Percentiles rank a stretch among this genome's conserved stretches.
phyloP scores from a whole-genome alignment of 2,888 invertebrate genomes.

The Hemithea aestivaria region DNA sequence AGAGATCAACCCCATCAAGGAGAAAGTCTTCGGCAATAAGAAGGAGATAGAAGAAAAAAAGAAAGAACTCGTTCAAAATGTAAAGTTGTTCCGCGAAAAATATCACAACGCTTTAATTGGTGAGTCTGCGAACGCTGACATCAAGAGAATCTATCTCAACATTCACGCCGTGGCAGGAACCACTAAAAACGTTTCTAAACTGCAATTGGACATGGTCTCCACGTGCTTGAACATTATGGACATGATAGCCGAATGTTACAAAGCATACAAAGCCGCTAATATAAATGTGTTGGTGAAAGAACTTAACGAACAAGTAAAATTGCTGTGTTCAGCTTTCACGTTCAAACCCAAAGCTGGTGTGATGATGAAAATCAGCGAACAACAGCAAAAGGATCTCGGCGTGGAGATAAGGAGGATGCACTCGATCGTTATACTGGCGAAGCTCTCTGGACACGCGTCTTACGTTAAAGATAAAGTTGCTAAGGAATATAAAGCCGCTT shows the following conservation, averaged over 20 bases:
- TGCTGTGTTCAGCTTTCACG: slow-evolving; percentile 38
- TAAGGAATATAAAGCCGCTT: slow-evolving; percentile 29
- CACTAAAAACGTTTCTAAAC: slow-evolving; percentile 36
- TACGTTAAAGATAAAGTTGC: slow-evolving; percentile 30
- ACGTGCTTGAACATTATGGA: slow-evolving; percentile 46
- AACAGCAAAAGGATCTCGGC: slow-evolving; percentile 55
- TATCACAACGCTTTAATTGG: slow-evolving; percentile 11
- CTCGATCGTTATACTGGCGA: slow-evolving; percentile 46
- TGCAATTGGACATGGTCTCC: slow-evolving; percentile 47
- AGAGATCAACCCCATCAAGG: slow-evolving; percentile 66
- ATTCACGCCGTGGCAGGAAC: slow-evolving; percentile 21
- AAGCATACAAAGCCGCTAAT: slow-evolving; percentile 28
- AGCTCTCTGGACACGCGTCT: slow-evolving; percentile 31
- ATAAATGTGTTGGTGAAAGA: slow-evolving; percentile 27
- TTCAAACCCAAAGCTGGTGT: slow-evolving; percentile 24
- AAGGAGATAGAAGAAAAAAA: slow-evolving; percentile 36
- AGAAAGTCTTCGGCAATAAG: slow-evolving; percentile 51
- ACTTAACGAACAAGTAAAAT: slow-evolving; percentile 31
- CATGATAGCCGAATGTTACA: slow-evolving; percentile 42
- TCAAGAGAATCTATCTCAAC: slow-evolving; percentile 22
- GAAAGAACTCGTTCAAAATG: slow-evolving; percentile 24
- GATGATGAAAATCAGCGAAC: slow-evolving; percentile 53
- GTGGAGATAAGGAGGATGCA: slow-evolving; percentile 55
- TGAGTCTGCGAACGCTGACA: slow-evolving; percentile 31
- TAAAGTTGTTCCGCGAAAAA: slow-evolving; percentile 21